These are phyloP conservation scores for Bicyclus anynana DNA, from an alignment of 1,140 invertebrate genomes.

Conservation along the genomic window DNA sequence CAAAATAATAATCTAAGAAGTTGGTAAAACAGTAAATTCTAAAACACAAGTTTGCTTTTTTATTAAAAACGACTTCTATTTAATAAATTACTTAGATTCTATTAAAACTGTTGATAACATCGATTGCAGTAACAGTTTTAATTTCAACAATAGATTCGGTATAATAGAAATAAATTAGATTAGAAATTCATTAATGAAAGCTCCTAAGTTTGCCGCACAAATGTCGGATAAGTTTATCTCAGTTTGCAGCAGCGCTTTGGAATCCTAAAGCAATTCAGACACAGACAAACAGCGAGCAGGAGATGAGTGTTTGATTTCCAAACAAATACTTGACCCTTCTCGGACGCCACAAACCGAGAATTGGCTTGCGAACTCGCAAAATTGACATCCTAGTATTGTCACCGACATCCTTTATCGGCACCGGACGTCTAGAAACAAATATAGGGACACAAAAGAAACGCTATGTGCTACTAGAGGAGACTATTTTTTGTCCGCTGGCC, in stretches of 20 bases:
- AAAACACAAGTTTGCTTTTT: too few relatives aligned
- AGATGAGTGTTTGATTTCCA: conserved; percentile 27
- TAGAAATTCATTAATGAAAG: background rate
- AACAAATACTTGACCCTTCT: conserved; percentile 34
- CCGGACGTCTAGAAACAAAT: background rate
- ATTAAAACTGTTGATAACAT: background rate
- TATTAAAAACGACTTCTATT: too few relatives aligned
- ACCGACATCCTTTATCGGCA: conserved; percentile 1
- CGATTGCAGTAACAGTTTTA: background rate
- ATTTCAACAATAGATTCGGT: background rate
- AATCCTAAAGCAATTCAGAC: conserved; percentile 25
- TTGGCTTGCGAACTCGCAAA: conserved; percentile 24
- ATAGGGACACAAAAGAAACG: background rate
- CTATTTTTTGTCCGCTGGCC: background rate
- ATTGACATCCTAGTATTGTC: conserved; percentile 19
- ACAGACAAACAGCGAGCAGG: conserved; percentile 19
- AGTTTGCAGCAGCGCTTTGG: conserved; percentile 16
- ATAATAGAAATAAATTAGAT: conserved; percentile 2
- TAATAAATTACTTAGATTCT: too few relatives aligned
- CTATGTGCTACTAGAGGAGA: background rate
- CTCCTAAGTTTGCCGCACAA: conserved; percentile 4
- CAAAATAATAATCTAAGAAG: too few relatives aligned
- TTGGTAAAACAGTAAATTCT: too few relatives aligned
- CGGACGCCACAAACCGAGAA: conserved; percentile 27
- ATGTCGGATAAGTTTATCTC: conserved; percentile 20